Evolutionary conservation across 1,140 invertebrate genomes (phyloP), one percentile per base, ranked within the genome.

Genomic region (Danaus plexippus): DNA sequence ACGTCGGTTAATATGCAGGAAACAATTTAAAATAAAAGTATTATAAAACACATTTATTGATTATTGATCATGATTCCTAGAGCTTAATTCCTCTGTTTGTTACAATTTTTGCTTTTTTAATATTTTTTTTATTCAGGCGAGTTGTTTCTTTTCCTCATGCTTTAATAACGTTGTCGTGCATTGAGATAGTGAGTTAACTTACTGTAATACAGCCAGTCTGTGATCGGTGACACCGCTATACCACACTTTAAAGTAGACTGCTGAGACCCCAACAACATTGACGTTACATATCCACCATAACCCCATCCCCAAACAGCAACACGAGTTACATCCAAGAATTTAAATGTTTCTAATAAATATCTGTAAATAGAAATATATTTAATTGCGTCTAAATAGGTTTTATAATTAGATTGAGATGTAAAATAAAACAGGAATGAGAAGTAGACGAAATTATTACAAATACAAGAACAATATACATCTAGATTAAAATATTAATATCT

Each of bases 271-370:
- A 98, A 89, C 40, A 95, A 92, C 92, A 96, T 95, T 43, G 95
- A 90, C 0, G 96, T 95, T 11, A 97, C 93, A 84, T 96, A 98
- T 1, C 96, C 97, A 9, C 96, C 96, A 82, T 97, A 98, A n/a
- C 96, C 96, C 95, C 95, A 96, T n/a, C 97, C 97, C 95, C 95
- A 97, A 47, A 98, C 92, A 1, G 94, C 95, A 41, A 97, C 94
- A 59, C 95, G 91, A 1, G 92, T 93, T 65, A 93, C 91, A 77
- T 98, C 96, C 64, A 98, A 89, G 85, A 94, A 98, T 73, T 93
- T 93, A 58, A 94, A 89, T 11, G 91, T 93, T 45, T 96, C 91
- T 67, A 95, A 87, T 61, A 97, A 90, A 82, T 95, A 92, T 74
- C 93, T 94, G 80, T 12, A 78, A 74, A 64, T 32, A 32, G 22